These are phyloP conservation scores for Rhabdomys dilectus DNA, from an alignment of 2,113 vertebrate genomes.

Conservation along the genomic window DNA sequence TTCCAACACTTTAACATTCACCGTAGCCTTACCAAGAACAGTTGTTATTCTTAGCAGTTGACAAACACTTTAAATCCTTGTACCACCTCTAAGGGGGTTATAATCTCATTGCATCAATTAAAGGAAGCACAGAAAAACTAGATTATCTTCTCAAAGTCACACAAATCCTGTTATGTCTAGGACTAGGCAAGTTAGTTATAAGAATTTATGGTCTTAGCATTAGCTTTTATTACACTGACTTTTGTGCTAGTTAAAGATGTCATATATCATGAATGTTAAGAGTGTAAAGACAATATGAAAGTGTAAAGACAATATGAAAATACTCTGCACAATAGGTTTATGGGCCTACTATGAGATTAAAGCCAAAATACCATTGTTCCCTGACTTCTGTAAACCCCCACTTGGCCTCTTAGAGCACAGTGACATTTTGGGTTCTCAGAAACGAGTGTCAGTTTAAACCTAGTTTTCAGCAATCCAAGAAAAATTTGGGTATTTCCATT, in stretches of 20 bases:
- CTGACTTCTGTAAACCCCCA: background rate
- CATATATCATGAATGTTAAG: background rate
- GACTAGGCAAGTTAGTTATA: background rate
- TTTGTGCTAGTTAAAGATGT: background rate
- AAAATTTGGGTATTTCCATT: constrained; percentile 61
- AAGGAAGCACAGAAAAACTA: background rate
- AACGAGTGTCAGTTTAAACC: background rate
- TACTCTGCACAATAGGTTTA: background rate
- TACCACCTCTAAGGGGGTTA: background rate
- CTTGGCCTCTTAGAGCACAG: background rate
- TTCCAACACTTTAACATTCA: background rate
- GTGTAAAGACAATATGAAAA: background rate
- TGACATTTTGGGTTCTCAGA: constrained; percentile 44
- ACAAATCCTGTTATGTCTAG: background rate
- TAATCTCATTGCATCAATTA: background rate
- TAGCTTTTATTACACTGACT: background rate
- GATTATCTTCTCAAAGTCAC: background rate
- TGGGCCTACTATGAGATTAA: background rate
- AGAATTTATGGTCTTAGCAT: background rate
- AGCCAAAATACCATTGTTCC: background rate
- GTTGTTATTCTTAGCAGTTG: background rate
- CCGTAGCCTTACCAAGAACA: background rate
- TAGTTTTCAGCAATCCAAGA: background rate
- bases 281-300: background rate
- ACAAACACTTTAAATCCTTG: background rate